Evolutionary conservation across 2,113 vertebrate species (phyloP), one percentile per base, ranked within the genome.

Genomic region (Phylloscopus trochilus): DNA sequence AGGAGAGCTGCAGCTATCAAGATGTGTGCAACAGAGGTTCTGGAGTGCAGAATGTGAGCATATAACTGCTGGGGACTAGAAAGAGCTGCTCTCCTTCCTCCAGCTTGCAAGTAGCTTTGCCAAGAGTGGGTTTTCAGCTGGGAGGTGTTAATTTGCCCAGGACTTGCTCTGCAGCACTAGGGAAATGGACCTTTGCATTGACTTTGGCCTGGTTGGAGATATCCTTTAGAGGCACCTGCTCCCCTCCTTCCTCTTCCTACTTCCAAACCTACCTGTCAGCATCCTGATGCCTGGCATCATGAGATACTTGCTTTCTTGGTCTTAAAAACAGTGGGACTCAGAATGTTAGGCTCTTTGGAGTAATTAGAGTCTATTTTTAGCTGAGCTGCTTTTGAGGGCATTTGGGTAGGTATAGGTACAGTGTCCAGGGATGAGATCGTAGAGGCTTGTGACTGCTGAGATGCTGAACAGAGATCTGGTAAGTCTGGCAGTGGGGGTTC

Each of bases 351-450:
- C 43, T 68, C 6, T 60, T 91, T 33, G n/a, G 55, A 93, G 63
- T 44, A 68, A 47, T 58, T 49, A 15, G 21, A 22, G 21, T 87
- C 79, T 96, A 64, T 95, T 97, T 95, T 90, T 39, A 76, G 39
- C 62, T 39, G 41, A 86, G 39, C 9, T 60, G 51, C 43, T 94
- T 95, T 87, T 35, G 49, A 78, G 74, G 73, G 60, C 26, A 41
- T 62, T 85, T 90, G 53, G 31, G 11, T 59, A 69, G 69, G 41
- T 18, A 4, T 10, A 68, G 64, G 44, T 79, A n/a, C 9, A 28
- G 27, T 35, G 53, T 84, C 43, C 6, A 6, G 15, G 31, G 33
- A 55, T 83, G 80, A 83, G 51, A 41, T 81, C 72, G 56, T 30
- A 31, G 39, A 46, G 31, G 24, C 81, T 69, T 41, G 58, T 35